phyloP scores from a whole-genome alignment of 2,888 invertebrate species.

The Chironomus riparius region DNA sequence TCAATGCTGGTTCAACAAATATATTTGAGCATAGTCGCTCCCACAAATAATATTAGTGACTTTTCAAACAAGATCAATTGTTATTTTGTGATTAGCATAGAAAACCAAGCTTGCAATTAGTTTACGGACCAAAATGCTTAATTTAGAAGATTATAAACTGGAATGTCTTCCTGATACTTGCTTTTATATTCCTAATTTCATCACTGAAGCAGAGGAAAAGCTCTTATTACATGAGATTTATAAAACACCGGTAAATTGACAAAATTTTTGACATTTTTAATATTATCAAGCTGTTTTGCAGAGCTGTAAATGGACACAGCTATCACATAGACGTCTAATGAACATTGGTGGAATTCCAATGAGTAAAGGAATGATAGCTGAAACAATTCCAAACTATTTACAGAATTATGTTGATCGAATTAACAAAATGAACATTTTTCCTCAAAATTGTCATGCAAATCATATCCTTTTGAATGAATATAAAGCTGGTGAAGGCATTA shows the following conservation, averaged over 20 bases:
- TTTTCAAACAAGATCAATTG: too few relatives aligned
- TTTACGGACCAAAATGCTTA: neutral
- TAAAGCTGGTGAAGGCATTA: slow-evolving; percentile 84
- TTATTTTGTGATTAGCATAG: too few relatives aligned
- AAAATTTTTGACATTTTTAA: neutral
- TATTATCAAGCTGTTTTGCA: slow-evolving; percentile 18
- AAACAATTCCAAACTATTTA: slow-evolving; percentile 81
- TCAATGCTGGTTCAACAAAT: neutral
- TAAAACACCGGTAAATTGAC: slow-evolving; percentile 51
- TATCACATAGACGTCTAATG: slow-evolving; percentile 84
- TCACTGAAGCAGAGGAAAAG: slow-evolving; percentile 62
- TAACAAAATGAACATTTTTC: slow-evolving; percentile 40
- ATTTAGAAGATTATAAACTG: slow-evolving; percentile 27
- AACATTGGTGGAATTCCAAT: slow-evolving; percentile 97
- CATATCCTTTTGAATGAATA: slow-evolving; percentile 96
- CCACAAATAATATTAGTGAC: too few relatives aligned
- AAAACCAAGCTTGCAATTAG: neutral
- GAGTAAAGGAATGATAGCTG: slow-evolving; percentile 85
- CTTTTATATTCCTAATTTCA: slow-evolving; percentile 76
- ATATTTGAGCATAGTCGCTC: too few relatives aligned
- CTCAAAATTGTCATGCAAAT: slow-evolving; percentile 69
- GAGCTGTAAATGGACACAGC: slow-evolving; percentile 91
- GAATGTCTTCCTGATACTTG: neutral
- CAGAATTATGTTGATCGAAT: slow-evolving; percentile 61
- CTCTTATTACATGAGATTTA: slow-evolving; percentile 65